Percentiles rank a stretch among this genome's conserved stretches.
These are phyloP conservation scores for Drosophila navojoa DNA, from an alignment of 1,140 invertebrate genomes.

Conservation along the genomic window DNA sequence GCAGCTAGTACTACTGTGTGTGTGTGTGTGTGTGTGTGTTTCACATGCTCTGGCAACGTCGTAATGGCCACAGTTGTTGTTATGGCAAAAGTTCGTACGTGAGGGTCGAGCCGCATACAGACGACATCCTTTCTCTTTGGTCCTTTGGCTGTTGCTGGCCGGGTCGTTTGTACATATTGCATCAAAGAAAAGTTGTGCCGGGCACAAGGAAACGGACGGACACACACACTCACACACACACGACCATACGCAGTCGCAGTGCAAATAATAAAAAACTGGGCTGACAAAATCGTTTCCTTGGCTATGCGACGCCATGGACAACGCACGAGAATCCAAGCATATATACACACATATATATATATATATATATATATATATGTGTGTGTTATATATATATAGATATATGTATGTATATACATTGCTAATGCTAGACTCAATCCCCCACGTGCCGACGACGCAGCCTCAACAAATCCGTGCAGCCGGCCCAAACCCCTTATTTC, in stretches of 20 bases:
- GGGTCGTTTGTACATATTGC: constrained; percentile 78
- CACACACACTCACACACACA: constrained; percentile 21
- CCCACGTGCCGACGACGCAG: constrained; percentile 23
- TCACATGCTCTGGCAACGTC: constrained; percentile 69
- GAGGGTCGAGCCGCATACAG: constrained; percentile 69
- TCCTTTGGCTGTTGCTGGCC: constrained; percentile 52
- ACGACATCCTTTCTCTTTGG: constrained; percentile 53
- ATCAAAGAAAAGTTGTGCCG: constrained; percentile 75
- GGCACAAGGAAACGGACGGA: constrained; percentile 32
- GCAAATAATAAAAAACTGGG: constrained; percentile 56
- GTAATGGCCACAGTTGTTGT: constrained; percentile 82
- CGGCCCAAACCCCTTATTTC: constrained; percentile 6
- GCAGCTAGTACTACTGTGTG: constrained; percentile 30
- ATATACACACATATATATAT: background rate
- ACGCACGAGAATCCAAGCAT: constrained; percentile 20
- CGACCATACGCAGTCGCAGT: constrained; percentile 66
- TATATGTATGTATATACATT: background rate
- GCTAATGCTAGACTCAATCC: constrained; percentile 26
- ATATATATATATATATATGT: background rate
- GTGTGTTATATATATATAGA: background rate
- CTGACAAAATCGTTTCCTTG: constrained; percentile 57
- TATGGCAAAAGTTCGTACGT: constrained; percentile 82
- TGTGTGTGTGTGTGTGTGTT: constrained; percentile 33
- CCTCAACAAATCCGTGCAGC: background rate
- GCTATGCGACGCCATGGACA: constrained; percentile 41